Base-by-base conservation (phyloP, 2,113 vertebrate species). In the Callospermophilus lateralis region DNA sequence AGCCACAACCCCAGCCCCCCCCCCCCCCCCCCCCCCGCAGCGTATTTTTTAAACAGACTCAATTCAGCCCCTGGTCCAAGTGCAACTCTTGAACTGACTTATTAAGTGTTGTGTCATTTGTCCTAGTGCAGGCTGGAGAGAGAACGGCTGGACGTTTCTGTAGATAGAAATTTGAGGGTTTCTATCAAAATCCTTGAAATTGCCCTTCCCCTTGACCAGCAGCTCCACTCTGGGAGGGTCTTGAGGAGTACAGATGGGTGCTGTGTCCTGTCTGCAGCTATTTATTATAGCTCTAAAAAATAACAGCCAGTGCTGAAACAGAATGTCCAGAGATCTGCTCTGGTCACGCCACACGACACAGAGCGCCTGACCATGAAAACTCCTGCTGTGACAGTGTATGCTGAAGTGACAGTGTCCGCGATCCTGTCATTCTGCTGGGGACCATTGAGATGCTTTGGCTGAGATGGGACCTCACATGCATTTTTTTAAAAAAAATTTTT, bases 281-380 rank as follows among this genome's bases (percentile, higher is more conserved):
- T 83, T 86, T 67, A 20, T n/a, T 26, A 6, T 7, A 51, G 78
- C 58, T 68, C 58, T 51, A 58, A 51, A 42, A 58, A 7, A 22
- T 22, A 22, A 58, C 55, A 58, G 55, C 55, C 55, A 58, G 6
- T 15, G 24, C 0, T 58, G 53, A 53, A 90, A 7, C 17, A 22
- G 22, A 20, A 61, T 3, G 6, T 26, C 48, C 22, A 16, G 20
- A 9, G 7, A 39, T 24, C 37, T 19, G 58, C 26, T 58, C 70
- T 83, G 84, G 58, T 34, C 48, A 86, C 3, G 6, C 42, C 4
- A 6, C 28, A 30, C 1, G 51, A 51, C 6, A 16, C 42, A 13
- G 8, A 0, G 6, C 10, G 4, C 8, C 20, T 37, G 6, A 24
- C 16, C 19, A 0, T 77, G 19, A 19, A 34, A 78, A 30, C 30